These are phyloP conservation scores for Bombycilla garrulus DNA, from an alignment of 2,113 vertebrate species.

Conservation along the genomic window DNA sequence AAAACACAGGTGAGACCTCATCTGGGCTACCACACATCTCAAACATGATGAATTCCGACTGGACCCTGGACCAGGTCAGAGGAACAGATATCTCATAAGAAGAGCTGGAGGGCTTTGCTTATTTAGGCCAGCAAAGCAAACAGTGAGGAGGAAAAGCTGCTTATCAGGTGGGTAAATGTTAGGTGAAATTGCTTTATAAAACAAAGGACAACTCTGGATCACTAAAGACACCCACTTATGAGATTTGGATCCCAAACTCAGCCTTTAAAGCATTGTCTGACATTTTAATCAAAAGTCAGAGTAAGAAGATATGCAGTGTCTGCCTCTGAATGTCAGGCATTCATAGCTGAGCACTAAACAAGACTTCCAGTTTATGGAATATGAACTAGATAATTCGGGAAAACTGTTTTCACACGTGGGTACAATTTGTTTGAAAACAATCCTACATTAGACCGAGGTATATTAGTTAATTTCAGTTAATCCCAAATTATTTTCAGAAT, in stretches of 20 bases:
- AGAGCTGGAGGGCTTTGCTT: background rate
- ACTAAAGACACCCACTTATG: background rate
- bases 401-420: background rate
- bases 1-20: background rate
- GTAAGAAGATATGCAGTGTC: background rate
- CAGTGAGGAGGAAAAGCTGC: background rate
- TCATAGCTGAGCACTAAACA: background rate
- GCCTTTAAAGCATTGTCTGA: background rate
- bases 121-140: background rate
- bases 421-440: background rate
- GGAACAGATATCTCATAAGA: background rate
- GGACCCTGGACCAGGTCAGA: background rate
- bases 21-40: background rate
- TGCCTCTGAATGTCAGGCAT: background rate
- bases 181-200: background rate
- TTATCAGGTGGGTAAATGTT: background rate
- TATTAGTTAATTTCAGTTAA: background rate
- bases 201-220: background rate
- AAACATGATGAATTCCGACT: background rate
- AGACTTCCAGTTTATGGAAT: background rate
- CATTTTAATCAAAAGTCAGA: background rate
- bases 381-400: background rate
- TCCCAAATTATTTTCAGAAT: background rate
- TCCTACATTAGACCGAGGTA: background rate
- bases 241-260: background rate